Conservation (phyloP, 2,797 vertebrate genomes). For the Acropternis orthonyx region DNA sequence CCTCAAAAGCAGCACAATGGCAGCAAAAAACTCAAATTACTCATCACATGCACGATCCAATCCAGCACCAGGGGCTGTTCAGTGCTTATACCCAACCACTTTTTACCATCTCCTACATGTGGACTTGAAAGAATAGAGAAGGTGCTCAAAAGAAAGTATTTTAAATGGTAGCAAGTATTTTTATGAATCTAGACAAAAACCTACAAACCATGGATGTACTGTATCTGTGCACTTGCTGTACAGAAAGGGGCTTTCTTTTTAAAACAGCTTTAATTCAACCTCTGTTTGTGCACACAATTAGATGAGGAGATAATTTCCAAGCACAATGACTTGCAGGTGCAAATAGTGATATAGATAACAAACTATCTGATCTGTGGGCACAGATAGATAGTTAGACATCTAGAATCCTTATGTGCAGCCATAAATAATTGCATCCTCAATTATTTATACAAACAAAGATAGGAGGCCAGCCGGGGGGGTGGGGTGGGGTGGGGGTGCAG, state of each 20-base stretch:
- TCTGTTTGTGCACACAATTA: slow-evolving; percentile 61
- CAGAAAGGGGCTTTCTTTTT: slow-evolving; percentile 2
- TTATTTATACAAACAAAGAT: slow-evolving; percentile 66
- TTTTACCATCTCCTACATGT: not conserved
- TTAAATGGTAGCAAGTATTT: not conserved
- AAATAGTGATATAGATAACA: slow-evolving; percentile 69
- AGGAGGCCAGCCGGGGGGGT: not conserved
- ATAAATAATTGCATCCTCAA: slow-evolving; percentile 65
- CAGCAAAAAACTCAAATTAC: slow-evolving; percentile 15
- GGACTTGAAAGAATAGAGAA: not conserved
- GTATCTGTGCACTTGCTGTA: not conserved
- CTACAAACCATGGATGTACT: not conserved
- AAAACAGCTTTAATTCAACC: slow-evolving; percentile 44
- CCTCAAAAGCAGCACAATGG: slow-evolving; percentile 37
- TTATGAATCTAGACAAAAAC: not conserved
- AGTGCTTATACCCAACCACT: not conserved
- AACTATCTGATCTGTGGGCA: slow-evolving; percentile 65
- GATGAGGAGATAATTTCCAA: slow-evolving; percentile 62
- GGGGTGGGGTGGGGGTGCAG: no score
- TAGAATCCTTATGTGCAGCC: slow-evolving; percentile 63
- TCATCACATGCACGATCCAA: not conserved
- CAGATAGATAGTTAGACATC: slow-evolving; percentile 67
- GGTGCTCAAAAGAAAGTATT: not conserved
- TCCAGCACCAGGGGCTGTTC: not conserved
- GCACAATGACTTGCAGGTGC: slow-evolving; percentile 72